Percentiles rank a stretch among this genome's conserved stretches.
Conservation (phyloP, 30 jellyfish, hydroid and myxozoan species). For the Rhopilema esculentum region DNA sequence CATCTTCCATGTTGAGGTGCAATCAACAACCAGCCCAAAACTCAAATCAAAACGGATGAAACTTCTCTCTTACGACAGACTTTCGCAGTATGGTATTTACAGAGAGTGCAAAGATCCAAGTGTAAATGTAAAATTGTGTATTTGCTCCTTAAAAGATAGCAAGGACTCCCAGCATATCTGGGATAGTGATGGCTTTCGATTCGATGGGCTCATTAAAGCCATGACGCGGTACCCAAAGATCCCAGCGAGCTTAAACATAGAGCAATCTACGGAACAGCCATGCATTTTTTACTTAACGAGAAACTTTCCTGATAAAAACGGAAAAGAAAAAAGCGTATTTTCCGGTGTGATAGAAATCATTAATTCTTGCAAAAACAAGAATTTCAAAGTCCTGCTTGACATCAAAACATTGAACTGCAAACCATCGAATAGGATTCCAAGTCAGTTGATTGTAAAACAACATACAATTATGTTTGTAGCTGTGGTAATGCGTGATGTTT, state of each 20-base stretch:
- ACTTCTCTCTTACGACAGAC: slow-evolving; percentile 74
- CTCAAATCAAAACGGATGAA: slow-evolving; percentile 40
- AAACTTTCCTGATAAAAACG: slow-evolving; percentile 6
- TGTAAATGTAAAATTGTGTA: slow-evolving; percentile 72
- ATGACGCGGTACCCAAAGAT: slow-evolving; percentile 16
- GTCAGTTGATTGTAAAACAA: not conserved
- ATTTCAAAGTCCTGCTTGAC: not conserved
- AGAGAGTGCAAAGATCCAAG: slow-evolving; percentile 80
- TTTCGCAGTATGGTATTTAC: slow-evolving; percentile 86
- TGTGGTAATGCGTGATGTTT: slow-evolving; percentile 14
- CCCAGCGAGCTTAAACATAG: not conserved
- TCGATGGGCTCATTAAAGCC: not conserved
- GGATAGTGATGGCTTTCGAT: not conserved
- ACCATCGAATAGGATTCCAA: slow-evolving; percentile 20
- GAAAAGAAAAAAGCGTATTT: not conserved
- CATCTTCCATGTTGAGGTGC: slow-evolving; percentile 70
- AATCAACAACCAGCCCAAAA: slow-evolving; percentile 44
- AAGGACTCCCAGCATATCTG: slow-evolving; percentile 10
- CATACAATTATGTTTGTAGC: slow-evolving; percentile 32
- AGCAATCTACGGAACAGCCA: not conserved
- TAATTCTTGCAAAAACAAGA: slow-evolving; percentile 8
- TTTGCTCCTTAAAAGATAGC: slow-evolving; percentile 68
- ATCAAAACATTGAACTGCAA: slow-evolving; percentile 13
- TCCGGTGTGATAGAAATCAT: slow-evolving; percentile 39
- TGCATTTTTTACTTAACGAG: slow-evolving; percentile 15